Percentiles rank a stretch among this genome's conserved stretches.
Evolutionary conservation across 2,797 vertebrate genomes (phyloP).

Genomic region (Poliocrania exsul): DNA sequence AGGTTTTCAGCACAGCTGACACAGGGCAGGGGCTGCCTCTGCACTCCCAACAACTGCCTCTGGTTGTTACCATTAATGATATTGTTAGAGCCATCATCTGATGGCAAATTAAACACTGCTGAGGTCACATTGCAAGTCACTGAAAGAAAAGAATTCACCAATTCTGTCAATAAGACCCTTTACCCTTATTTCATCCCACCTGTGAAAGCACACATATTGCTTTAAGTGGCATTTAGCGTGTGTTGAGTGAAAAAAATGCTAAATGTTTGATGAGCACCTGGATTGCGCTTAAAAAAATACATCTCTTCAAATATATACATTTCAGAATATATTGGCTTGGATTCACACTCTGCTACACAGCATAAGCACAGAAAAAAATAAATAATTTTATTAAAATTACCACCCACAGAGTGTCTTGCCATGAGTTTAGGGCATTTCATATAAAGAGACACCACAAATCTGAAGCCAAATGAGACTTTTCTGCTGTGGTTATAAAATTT

Average conservation of each 20-base stretch:
- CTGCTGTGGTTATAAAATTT: conserved; percentile 20
- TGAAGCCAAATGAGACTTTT: conserved; percentile 6
- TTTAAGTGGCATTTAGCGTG: neutral
- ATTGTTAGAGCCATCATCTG: neutral
- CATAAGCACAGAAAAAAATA: neutral
- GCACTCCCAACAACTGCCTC: neutral
- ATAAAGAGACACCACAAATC: neutral
- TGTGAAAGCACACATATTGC: neutral
- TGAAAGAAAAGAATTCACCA: neutral
- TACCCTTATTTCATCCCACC: neutral
- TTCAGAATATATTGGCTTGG: neutral
- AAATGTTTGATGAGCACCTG: neutral
- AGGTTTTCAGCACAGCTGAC: neutral
- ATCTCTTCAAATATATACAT: neutral
- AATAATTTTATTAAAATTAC: neutral
- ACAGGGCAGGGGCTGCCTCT: neutral
- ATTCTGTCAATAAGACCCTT: neutral
- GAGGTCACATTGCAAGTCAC: neutral
- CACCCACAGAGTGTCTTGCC: neutral
- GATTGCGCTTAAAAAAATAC: neutral
- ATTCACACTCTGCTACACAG: neutral
- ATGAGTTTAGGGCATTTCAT: neutral
- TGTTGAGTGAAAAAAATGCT: neutral
- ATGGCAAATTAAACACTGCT: neutral
- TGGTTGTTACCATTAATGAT: neutral